Conservation (phyloP, 2,113 vertebrate species). For the Sarotherodon lohbergeri region DNA sequence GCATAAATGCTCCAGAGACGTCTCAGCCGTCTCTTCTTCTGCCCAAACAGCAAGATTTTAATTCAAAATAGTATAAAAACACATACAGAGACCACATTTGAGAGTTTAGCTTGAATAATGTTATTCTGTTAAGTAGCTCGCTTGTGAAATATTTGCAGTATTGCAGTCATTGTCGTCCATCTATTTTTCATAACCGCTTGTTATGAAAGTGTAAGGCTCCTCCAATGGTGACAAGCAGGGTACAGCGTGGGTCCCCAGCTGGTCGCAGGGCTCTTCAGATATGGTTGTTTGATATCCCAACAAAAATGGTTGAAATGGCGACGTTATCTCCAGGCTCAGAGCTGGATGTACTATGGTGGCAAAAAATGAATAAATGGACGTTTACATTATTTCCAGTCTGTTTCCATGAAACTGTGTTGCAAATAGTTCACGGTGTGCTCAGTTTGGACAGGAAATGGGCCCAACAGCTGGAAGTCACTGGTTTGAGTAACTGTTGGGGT, state of each 20-base stretch:
- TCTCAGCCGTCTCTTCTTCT: not conserved
- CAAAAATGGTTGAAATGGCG: not conserved
- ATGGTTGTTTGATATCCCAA: not conserved
- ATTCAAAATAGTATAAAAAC: not conserved
- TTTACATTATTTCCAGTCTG: not conserved
- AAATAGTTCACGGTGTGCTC: not conserved
- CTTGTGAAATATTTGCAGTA: not conserved
- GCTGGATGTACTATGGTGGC: not conserved
- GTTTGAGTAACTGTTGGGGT: not conserved
- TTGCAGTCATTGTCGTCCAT: not conserved
- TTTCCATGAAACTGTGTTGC: not conserved
- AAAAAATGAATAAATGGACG: not conserved
- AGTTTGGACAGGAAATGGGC: not conserved
- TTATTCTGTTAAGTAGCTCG: not conserved
- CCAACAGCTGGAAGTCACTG: not conserved
- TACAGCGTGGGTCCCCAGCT: not conserved
- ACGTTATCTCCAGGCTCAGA: accelerated
- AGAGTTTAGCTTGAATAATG: not conserved
- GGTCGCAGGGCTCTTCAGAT: not conserved
- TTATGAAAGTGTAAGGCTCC: not conserved
- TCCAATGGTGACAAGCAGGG: not conserved
- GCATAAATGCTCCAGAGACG: not conserved
- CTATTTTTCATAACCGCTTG: not conserved
- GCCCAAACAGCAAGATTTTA: not conserved
- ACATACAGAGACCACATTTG: not conserved